These are phyloP conservation scores for Scaptomyza hsui DNA, from an alignment of 1,140 invertebrate species.

Conservation along the genomic window DNA sequence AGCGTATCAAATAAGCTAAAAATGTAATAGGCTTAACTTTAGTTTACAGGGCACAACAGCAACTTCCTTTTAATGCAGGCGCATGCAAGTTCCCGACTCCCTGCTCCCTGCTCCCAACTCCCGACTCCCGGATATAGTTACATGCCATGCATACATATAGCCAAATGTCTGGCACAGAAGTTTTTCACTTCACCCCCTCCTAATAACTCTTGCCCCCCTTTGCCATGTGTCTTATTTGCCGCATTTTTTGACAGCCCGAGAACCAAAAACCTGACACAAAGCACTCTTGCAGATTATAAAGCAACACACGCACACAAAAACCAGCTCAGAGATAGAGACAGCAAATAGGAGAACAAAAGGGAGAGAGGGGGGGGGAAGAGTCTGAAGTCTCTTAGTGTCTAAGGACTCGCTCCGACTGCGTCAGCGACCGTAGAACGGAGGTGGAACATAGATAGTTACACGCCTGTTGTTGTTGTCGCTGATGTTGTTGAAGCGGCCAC, in stretches of 20 bases:
- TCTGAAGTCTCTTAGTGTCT: slow-evolving; percentile 6
- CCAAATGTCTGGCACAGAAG: slow-evolving; percentile 3
- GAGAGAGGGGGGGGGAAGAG: neutral
- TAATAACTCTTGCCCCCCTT: neutral
- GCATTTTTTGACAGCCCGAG: slow-evolving; percentile 62
- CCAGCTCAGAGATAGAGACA: neutral
- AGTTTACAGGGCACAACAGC: slow-evolving; percentile 11
- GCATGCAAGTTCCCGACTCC: neutral
- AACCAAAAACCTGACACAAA: slow-evolving; percentile 44
- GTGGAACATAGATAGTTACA: slow-evolving; percentile 68
- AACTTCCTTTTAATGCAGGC: slow-evolving; percentile 20
- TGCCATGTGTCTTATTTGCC: slow-evolving; percentile 53
- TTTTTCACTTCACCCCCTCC: neutral
- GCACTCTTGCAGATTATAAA: slow-evolving; percentile 43
- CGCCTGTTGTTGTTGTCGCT: slow-evolving; percentile 24
- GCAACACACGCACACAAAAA: slow-evolving; percentile 23
- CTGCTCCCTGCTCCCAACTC: slow-evolving; percentile 3
- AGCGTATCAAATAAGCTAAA: slow-evolving; percentile 8
- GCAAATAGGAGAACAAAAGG: neutral
- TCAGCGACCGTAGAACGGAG: slow-evolving; percentile 65
- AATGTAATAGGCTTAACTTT: neutral
- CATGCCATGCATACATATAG: neutral
- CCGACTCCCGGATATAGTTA: neutral
- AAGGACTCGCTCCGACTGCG: slow-evolving; percentile 2
- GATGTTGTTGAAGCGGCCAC: slow-evolving; percentile 44